Base-by-base conservation (phyloP, 2,888 invertebrate species). In the Hirtodrosophila alboralis region DNA sequence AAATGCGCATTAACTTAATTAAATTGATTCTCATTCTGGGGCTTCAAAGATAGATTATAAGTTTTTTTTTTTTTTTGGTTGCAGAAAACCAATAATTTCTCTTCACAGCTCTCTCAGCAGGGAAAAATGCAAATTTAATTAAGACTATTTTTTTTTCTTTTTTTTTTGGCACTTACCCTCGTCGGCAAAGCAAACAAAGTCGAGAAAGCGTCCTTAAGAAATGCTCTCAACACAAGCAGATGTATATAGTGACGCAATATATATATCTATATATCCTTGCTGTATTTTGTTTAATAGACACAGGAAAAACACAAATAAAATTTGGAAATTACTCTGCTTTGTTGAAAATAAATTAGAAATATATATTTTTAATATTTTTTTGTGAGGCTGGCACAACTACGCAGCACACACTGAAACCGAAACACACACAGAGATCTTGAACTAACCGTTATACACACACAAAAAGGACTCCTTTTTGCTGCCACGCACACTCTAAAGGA, bases 391-490 rank as follows among this genome's bases (percentile, higher is more conserved):
- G 23, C 40, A n/a, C n/a, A 53, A 69, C 58, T 68, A 69, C 58
- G 57, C 57, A 56, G 36, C 56, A 62, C 48, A 31, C 31, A 57
- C 18, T n/a, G n/a, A 13, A 30, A 47, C 21, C n/a, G 21, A 34
- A 21, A 33, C 26, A 67, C 14, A 26, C 16, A 30, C 37, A 28
- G 7, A 44, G 60, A 38, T 70, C 38, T 56, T 71, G 34, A 66
- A 79, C 84, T 72, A 72, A 79, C 79, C 84, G 79, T 84, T 72
- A 72, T 72, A 72, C 81, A 79, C 84, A 78, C 79, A 84, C 72
- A 84, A 75, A 79, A 70, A 61, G 51, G n/a, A n/a, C 49, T 72
- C 31, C 51, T 56, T n/a, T n/a, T n/a, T n/a, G n/a, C 43, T 38
- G 53, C 43, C 48, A 59, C 63, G 47, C 60, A 64, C 51, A 81